Evolutionary conservation across 2,797 vertebrate genomes (phyloP), one percentile per base, ranked within the genome.

Genomic region (Peromyscus melanophrys): DNA sequence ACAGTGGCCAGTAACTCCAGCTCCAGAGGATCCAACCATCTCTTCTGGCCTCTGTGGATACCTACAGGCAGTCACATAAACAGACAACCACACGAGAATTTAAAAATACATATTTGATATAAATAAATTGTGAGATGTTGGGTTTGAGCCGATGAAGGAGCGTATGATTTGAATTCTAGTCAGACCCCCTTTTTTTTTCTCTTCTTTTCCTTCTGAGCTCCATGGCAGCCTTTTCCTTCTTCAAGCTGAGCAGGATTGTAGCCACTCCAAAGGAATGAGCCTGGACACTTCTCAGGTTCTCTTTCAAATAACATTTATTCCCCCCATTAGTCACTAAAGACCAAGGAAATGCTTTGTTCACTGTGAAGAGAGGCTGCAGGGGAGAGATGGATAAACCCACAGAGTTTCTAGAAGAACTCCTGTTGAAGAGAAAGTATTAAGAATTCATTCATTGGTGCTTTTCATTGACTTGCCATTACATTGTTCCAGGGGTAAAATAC

Each of bases 401-500:
- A 46, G 10, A 4, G 23, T 69, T 52, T 78, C 67, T 40, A 71
- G 4, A 85, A 73, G 14, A 78, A 76, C 17, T n/a, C 12, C 5
- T 59, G 3, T 65, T 7, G 25, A 16, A 76, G 23, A 85, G 55
- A 19, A 4, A 80, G 31, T 17, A 37, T 61, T 63, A 65, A 90
- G 13, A 84, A 81, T 7, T 84, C 40, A 77, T 46, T 17, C 3
- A 55, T 46, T 67, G 14, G 46, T 12, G 14, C 11, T 77, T 77
- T 87, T 14, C 4, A 21, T 19, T 63, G 21, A 40, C 23, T 37
- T 12, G 55, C 21, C 6, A 31, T 21, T 76, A 31, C 78, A 46
- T 37, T 80, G 16, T 86, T 96, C 91, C n/a, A 83, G 31, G 52
- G 17, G 14, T 82, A 86, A 96, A 81, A 65, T 65, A 67, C 37